A percentile compares a stretch with the other conserved stretches of the same genome.
Conservation (phyloP, 2,797 vertebrate genomes). For the Amniataba percoides region DNA sequence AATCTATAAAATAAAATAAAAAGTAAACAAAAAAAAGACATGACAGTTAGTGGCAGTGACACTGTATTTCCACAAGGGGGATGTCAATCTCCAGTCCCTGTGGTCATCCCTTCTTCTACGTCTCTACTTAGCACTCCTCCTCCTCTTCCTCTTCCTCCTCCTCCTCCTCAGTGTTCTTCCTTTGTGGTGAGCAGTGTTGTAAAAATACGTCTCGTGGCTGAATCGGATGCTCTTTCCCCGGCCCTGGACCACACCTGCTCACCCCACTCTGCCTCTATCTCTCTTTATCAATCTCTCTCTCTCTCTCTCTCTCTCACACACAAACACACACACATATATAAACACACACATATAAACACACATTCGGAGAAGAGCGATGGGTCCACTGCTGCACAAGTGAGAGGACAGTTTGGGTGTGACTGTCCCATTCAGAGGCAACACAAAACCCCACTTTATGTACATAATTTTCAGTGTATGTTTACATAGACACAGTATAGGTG, state of each 20-base stretch:
- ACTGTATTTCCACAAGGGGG: slow-evolving; percentile 73
- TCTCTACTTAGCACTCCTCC: slow-evolving; percentile 38
- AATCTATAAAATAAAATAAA: slow-evolving; percentile 5
- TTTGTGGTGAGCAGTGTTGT: slow-evolving; percentile 73
- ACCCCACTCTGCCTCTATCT: slow-evolving; percentile 38
- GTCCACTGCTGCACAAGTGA: slow-evolving; percentile 59
- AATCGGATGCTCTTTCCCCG: slow-evolving; percentile 44
- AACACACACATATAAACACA: slow-evolving; percentile 47
- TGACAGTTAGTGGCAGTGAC: slow-evolving; percentile 63
- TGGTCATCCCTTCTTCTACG: slow-evolving; percentile 52
- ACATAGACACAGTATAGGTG: slow-evolving; percentile 70
- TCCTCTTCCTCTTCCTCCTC: slow-evolving; percentile 36
- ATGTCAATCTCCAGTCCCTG: slow-evolving; percentile 53
- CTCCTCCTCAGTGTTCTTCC: slow-evolving; percentile 67
- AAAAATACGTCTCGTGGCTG: slow-evolving; percentile 70
- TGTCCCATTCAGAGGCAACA: slow-evolving; percentile 56
- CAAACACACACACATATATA: slow-evolving; percentile 12
- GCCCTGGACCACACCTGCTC: slow-evolving; percentile 72
- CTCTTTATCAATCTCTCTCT: slow-evolving; percentile 11
- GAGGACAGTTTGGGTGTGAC: slow-evolving; percentile 27
- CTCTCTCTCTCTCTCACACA: slow-evolving; percentile 23
- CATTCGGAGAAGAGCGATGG: slow-evolving; percentile 26
- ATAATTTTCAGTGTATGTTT: slow-evolving; percentile 76
- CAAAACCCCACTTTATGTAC: slow-evolving; percentile 68
- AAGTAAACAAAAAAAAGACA: slow-evolving; percentile 11